Evolutionary conservation across 2,113 vertebrate genomes (phyloP).

Genomic region (Burhinus oedicnemus): DNA sequence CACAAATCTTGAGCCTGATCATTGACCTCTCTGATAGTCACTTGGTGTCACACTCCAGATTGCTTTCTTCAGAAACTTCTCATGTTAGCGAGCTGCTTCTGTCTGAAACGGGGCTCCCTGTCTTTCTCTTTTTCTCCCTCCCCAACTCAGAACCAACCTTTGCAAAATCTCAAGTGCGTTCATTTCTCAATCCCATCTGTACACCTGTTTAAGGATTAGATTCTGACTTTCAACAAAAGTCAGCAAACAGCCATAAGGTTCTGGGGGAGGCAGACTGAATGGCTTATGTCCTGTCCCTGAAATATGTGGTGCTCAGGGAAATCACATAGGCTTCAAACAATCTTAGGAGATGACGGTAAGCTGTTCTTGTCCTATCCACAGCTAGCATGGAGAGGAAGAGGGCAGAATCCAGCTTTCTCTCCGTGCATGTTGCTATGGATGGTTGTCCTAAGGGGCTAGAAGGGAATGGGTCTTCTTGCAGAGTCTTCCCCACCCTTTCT

Average conservation of each 20-base stretch:
- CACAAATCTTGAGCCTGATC: background rate
- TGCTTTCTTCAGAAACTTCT: background rate
- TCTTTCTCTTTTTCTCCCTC: background rate
- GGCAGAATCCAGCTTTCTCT: background rate
- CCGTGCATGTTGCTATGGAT: background rate
- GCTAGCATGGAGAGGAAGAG: background rate
- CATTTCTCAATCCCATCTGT: background rate
- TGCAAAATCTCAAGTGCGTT: background rate
- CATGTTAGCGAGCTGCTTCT: background rate
- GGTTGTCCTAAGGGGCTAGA: background rate
- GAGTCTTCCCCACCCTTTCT: background rate
- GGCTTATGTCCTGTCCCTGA: background rate
- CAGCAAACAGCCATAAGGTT: background rate
- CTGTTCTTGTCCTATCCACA: background rate
- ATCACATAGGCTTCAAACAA: background rate
- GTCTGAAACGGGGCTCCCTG: background rate
- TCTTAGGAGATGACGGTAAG: background rate
- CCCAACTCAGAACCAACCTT: background rate
- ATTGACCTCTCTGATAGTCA: background rate
- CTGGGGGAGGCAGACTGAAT: background rate
- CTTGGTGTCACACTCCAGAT: background rate
- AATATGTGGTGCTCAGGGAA: background rate
- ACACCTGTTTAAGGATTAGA: background rate
- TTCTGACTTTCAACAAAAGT: background rate
- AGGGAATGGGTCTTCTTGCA: background rate